Conservation (phyloP, 2,113 vertebrate genomes). For the Hippolais icterina region DNA sequence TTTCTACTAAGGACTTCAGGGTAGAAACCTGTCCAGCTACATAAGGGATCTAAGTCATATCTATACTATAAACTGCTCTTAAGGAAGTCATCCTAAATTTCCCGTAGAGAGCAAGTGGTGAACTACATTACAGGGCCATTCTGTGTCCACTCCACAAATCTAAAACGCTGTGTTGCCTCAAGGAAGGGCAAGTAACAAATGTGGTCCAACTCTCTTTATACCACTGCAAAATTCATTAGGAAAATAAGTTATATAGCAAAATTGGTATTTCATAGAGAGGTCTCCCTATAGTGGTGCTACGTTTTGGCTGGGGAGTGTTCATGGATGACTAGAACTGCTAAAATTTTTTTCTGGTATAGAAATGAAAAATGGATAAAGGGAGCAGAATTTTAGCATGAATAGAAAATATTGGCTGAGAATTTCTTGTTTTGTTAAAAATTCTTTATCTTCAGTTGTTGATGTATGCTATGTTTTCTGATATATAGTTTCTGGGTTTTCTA, state of each 20-base stretch:
- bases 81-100: not conserved
- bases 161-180: not conserved
- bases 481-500: not conserved
- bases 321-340: not conserved
- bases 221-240: not conserved
- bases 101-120: not conserved
- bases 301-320: not conserved
- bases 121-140: not conserved
- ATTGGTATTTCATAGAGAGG: not conserved
- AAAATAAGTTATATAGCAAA: not conserved
- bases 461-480: not conserved
- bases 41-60: not conserved
- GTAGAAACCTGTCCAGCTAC: not conserved
- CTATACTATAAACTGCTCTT: not conserved
- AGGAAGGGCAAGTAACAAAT: not conserved
- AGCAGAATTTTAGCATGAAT: not conserved
- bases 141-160: not conserved
- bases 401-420: not conserved
- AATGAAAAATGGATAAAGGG: not conserved
- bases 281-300: not conserved
- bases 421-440: not conserved
- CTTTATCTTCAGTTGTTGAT: not conserved
- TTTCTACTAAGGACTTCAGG: not conserved
- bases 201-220: not conserved
- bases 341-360: not conserved